Percentiles rank a stretch among this genome's conserved stretches.
phyloP scores from a whole-genome alignment of 2,888 invertebrate species.

The Electrophaes corylata region DNA sequence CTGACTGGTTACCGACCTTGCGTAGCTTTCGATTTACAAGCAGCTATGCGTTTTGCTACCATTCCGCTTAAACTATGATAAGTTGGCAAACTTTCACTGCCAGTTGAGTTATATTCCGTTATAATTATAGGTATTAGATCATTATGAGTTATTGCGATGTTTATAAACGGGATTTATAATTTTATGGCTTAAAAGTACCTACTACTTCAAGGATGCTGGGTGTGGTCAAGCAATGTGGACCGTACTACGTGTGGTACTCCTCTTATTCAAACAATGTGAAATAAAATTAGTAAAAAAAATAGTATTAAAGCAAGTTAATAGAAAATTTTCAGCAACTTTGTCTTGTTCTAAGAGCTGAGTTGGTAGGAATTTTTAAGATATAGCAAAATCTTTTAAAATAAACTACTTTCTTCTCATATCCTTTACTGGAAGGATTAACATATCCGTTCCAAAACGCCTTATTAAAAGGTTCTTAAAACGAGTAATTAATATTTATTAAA shows the following conservation, averaged over 20 bases:
- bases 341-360: too few relatives aligned
- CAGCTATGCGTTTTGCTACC: slow-evolving; percentile 46
- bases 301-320: too few relatives aligned
- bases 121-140: slow-evolving; percentile 30
- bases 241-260: too few relatives aligned
- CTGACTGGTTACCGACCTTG: slow-evolving; percentile 62
- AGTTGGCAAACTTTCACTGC: slow-evolving; percentile 48
- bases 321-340: too few relatives aligned
- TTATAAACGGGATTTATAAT: slow-evolving; percentile 16
- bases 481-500: not conserved
- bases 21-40: slow-evolving; percentile 61
- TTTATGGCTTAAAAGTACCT: slow-evolving; percentile 7
- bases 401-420: not conserved
- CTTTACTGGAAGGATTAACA: not conserved
- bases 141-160: slow-evolving; percentile 22
- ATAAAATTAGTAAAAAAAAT: not conserved
- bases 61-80: slow-evolving; percentile 35
- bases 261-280: not conserved
- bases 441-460: slow-evolving; percentile 13
- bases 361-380: not conserved
- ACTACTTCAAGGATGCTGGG: slow-evolving; percentile 4
- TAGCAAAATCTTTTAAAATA: not conserved
- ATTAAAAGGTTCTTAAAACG: slow-evolving; percentile 2
- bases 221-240: not conserved
- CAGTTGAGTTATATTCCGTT: slow-evolving; percentile 25